Base-by-base conservation (phyloP, 2,888 invertebrate species). In the Pediacus dermestoides region DNA sequence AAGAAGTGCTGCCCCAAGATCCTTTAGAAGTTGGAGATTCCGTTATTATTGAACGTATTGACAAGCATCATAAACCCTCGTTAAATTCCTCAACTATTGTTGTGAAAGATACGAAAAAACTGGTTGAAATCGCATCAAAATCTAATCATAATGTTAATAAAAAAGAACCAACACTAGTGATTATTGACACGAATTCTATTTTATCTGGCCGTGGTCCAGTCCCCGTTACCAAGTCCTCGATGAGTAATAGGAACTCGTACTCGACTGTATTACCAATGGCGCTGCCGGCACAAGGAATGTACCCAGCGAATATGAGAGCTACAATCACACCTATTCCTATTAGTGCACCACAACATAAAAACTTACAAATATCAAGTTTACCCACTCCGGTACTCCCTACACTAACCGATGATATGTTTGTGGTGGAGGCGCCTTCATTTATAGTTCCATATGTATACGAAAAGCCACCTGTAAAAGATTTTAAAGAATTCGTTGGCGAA, bases 381-480 rank as follows among this genome's bases (percentile, higher is more conserved):
- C 40, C 49, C 67, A 76, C 81, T 22, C 78, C 78, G 18, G 80
- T 89, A 46, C 67, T 92, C 53, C 89, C 89, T 1, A 86, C 88
- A 4, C 68, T 92, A 13, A 90, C 90, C 11, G 91, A 92, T 64
- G 90, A 92, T 57, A 91, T 91, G 85, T 91, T 85, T 66, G 90
- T 92, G 7, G 85, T 92, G 6, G 91, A 92, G 68, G 91, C 91
- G 15, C 91, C 92, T 3, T 91, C 90, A 12, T 91, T 92, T 63
- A 90, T 92, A 62, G 91, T 92, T 52, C 92, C 92, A 30, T 92
- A 92, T 65, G 88, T 92, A 12, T 91, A 91, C 68, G 91, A 92
- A 65, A 91, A 91, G 64, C 88, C 90, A 6, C 88, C 91, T 1
- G 67, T 83, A 3, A 82, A 84, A 57, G 83, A 85, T 39, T 77